Conservation (phyloP, 2,888 invertebrate genomes). For the Oasisia sp. region DNA sequence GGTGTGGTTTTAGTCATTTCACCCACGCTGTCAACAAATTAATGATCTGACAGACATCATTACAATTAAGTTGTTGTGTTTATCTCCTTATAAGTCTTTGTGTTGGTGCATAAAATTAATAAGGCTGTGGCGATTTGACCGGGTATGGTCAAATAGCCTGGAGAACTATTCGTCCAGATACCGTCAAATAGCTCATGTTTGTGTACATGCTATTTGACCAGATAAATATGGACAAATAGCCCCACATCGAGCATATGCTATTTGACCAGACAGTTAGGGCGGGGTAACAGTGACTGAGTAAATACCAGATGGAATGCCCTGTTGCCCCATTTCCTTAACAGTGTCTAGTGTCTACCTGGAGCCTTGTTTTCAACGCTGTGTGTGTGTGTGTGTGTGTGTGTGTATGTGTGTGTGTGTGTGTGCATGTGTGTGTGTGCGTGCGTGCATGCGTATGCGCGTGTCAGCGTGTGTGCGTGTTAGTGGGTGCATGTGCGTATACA, state of each 20-base stretch:
- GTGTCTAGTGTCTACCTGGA: background rate
- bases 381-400: conserved; percentile 18
- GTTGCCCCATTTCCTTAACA: background rate
- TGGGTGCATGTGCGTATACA: background rate
- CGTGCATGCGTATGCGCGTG: background rate
- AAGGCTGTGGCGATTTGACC: too few species aligned
- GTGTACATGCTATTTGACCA: too few species aligned
- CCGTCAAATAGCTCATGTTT: too few species aligned
- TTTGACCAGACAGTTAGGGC: too few species aligned
- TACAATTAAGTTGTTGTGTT: background rate
- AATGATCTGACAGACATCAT: background rate
- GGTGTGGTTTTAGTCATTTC: background rate
- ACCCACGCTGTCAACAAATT: background rate
- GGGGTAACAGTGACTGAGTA: background rate
- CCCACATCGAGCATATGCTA: too few species aligned
- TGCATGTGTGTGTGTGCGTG: background rate
- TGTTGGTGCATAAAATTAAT: too few species aligned
- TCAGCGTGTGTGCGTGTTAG: background rate
- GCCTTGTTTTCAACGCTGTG: background rate
- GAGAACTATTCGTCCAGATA: too few species aligned
- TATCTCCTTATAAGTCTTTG: background rate
- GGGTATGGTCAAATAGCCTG: too few species aligned
- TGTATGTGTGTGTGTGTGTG: background rate
- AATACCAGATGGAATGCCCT: too few species aligned
- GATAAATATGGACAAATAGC: too few species aligned